phyloP scores from a whole-genome alignment of 2,888 invertebrate species.

The Folsomia candida region DNA sequence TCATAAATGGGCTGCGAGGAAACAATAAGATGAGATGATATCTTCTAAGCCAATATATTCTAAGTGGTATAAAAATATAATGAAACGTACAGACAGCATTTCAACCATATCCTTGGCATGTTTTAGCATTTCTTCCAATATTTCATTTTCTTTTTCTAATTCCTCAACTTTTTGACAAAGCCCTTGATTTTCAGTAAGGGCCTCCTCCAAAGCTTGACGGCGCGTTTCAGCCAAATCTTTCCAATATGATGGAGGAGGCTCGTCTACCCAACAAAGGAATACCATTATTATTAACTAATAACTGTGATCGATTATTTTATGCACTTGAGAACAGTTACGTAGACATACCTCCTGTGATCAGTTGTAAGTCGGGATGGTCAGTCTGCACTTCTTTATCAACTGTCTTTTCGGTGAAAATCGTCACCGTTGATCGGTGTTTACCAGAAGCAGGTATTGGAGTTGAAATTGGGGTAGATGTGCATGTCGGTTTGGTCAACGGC shows the following conservation, averaged over 20 bases:
- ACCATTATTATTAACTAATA: conserved; percentile 8
- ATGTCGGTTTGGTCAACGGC: not conserved
- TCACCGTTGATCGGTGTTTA: not conserved
- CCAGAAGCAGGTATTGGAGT: conserved; percentile 4
- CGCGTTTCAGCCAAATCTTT: conserved; percentile 41
- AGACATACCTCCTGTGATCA: conserved; percentile 40
- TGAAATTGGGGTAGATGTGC: conserved; percentile 19
- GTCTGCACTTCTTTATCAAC: conserved; percentile 30
- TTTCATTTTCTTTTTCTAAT: conserved; percentile 40
- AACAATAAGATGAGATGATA: not conserved
- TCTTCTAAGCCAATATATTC: too few relatives aligned
- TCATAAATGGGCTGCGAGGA: not conserved
- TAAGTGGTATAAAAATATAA: not conserved
- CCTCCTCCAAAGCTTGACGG: conserved; percentile 39
- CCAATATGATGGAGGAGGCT: conserved; percentile 42
- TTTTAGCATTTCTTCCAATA: conserved; percentile 41
- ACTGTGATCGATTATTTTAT: too few relatives aligned
- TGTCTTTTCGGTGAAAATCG: not conserved
- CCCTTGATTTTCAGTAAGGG: conserved; percentile 37
- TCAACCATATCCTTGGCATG: conserved; percentile 40
- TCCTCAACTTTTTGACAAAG: conserved; percentile 37
- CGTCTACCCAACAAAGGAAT: conserved; percentile 27
- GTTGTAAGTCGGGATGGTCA: conserved; percentile 30
- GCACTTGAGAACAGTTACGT: not conserved
- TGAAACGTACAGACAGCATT: conserved; percentile 39